These are phyloP conservation scores for Hyles vespertilio DNA, from an alignment of 1,140 invertebrate genomes.

Conservation along the genomic window DNA sequence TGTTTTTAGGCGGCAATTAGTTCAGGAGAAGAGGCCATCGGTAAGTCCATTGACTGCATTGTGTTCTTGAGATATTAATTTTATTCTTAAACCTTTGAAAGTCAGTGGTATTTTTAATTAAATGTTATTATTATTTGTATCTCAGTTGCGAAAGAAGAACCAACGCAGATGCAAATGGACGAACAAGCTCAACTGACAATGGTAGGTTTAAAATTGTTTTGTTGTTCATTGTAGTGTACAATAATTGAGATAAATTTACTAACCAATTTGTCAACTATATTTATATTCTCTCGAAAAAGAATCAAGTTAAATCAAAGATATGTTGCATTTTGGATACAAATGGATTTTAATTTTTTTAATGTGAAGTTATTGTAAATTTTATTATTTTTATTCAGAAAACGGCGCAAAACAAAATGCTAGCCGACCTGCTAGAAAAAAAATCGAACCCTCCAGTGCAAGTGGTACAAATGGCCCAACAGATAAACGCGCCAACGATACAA, in stretches of 20 bases:
- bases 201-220: conserved; percentile 33
- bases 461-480: conserved; percentile 61
- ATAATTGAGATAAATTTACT: too few relatives aligned
- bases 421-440: conserved; percentile 70
- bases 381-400: conserved; percentile 44
- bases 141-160: conserved; percentile 52
- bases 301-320: too few relatives aligned
- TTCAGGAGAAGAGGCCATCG: not conserved
- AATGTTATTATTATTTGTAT: conserved; percentile 16
- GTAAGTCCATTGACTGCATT: not conserved
- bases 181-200: conserved; percentile 60
- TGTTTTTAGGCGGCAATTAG: too few relatives aligned
- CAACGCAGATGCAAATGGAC: conserved; percentile 63
- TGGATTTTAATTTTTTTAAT: too few relatives aligned
- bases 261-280: too few relatives aligned
- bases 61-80: too few relatives aligned
- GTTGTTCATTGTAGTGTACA: too few relatives aligned
- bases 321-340: too few relatives aligned
- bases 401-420: conserved; percentile 73
- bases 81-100: not conserved
- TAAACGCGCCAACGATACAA: conserved; percentile 64
- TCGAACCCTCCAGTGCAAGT: conserved; percentile 69
- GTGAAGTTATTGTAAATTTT: not conserved
- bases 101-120: not conserved
- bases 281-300: too few relatives aligned